Evolutionary conservation across 2,797 vertebrate genomes (phyloP).

Genomic region (Furcifer pardalis): DNA sequence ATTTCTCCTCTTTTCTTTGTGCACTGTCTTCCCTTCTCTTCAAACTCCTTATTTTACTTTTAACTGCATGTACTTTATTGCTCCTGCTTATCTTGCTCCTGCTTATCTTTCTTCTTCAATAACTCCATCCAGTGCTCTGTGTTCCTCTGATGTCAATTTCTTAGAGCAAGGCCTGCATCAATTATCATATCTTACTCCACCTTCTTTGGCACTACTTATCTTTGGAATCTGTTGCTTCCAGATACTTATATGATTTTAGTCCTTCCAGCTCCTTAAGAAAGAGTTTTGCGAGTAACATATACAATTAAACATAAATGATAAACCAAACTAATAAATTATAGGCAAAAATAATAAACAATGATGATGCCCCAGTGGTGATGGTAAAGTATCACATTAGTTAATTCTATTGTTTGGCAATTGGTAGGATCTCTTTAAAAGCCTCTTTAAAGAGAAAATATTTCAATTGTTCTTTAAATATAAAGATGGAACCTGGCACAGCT

Average conservation of each 20-base stretch:
- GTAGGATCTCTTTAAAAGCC: too few relatives aligned
- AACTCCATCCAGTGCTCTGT: neutral
- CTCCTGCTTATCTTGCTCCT: neutral
- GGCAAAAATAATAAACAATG: too few relatives aligned
- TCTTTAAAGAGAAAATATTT: too few relatives aligned
- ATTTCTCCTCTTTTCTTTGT: neutral
- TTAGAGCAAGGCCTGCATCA: neutral
- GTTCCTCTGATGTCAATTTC: neutral
- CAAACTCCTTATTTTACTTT: neutral
- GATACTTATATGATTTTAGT: too few relatives aligned
- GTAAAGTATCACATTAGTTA: too few relatives aligned
- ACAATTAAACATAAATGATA: too few relatives aligned
- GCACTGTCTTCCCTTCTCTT: neutral
- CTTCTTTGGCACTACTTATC: neutral
- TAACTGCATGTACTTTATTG: neutral
- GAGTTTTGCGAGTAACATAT: too few relatives aligned
- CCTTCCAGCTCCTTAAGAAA: neutral
- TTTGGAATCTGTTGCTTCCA: neutral
- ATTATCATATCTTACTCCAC: neutral
- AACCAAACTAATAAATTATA: too few relatives aligned
- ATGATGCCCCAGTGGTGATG: too few relatives aligned
- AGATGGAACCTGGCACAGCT: too few relatives aligned
- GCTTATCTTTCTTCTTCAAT: neutral
- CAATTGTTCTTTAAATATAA: too few relatives aligned
- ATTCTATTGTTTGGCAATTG: too few relatives aligned